A percentile compares a stretch with the other conserved stretches of the same genome.
These are phyloP conservation scores for Didymodactylos carnosus DNA, from an alignment of 2,888 invertebrate genomes.

Conservation along the genomic window DNA sequence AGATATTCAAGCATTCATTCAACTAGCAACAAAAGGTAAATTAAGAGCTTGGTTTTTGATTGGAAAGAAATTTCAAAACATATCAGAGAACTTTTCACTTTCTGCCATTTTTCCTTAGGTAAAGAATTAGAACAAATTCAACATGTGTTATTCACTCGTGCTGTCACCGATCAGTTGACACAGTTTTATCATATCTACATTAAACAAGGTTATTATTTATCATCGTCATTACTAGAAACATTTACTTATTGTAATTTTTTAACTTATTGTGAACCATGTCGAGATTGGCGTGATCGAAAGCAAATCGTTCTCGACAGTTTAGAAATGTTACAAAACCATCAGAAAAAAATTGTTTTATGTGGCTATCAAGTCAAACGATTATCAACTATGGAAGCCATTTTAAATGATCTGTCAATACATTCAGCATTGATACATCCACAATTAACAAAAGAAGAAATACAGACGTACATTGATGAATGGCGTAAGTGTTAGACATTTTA, in stretches of 20 bases:
- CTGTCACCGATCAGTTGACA: neutral
- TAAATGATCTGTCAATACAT: neutral
- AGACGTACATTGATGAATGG: neutral
- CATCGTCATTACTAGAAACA: neutral
- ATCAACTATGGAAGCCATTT: neutral
- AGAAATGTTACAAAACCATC: neutral
- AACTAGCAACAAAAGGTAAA: neutral
- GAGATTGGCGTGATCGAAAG: neutral
- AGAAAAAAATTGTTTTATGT: neutral
- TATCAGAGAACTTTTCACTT: too few relatives aligned
- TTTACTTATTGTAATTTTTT: neutral
- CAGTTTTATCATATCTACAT: too few relatives aligned
- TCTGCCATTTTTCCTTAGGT: too few relatives aligned
- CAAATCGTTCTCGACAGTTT: neutral
- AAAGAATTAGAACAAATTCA: neutral
- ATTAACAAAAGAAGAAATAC: neutral
- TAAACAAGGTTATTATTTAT: neutral
- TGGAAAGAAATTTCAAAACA: too few relatives aligned
- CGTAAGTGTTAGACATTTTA: too few relatives aligned
- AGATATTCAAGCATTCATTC: neutral
- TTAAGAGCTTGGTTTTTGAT: too few relatives aligned
- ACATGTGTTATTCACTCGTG: neutral
- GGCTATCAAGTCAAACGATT: neutral
- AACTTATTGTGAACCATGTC: neutral
- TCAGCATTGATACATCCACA: neutral